These are phyloP conservation scores for Calidris pygmaea DNA, from an alignment of 2,113 vertebrate species.

Conservation along the genomic window DNA sequence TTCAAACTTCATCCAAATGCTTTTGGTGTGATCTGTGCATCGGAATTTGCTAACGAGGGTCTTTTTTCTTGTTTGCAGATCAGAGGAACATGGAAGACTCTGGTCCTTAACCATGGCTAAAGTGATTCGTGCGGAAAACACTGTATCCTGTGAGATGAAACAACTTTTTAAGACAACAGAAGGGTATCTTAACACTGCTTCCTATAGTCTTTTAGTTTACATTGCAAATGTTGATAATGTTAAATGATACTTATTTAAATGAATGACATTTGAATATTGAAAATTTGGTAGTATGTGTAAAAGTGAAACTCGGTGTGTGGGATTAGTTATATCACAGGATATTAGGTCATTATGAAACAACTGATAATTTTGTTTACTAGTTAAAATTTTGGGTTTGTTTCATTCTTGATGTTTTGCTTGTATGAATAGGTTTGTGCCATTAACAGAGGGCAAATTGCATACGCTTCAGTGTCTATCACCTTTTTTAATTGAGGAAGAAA, in stretches of 20 bases:
- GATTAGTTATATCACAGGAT: not conserved
- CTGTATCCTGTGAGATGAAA: conserved; percentile 68
- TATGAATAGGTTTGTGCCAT: conserved; percentile 83
- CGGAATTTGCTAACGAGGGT: not conserved
- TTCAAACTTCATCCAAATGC: not conserved
- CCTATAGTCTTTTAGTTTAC: not conserved
- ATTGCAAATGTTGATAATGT: not conserved
- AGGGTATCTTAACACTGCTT: conserved; percentile 72
- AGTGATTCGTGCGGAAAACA: conserved; percentile 68
- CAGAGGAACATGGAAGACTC: conserved; percentile 82
- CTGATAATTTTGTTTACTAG: not conserved
- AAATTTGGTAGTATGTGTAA: not conserved
- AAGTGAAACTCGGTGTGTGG: not conserved
- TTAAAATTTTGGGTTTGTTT: not conserved
- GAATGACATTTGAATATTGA: not conserved
- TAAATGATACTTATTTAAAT: not conserved
- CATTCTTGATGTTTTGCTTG: not conserved
- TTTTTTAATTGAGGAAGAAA: conserved; percentile 80
- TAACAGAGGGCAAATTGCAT: conserved; percentile 85
- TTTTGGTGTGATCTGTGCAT: not conserved
- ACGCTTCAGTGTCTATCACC: conserved; percentile 88
- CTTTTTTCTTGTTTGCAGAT: conserved; percentile 75
- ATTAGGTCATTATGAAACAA: not conserved
- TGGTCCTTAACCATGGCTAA: conserved; percentile 90
- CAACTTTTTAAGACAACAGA: conserved; percentile 80